Base-by-base conservation (phyloP, 2,888 invertebrate species). In the Pheosia tremula region DNA sequence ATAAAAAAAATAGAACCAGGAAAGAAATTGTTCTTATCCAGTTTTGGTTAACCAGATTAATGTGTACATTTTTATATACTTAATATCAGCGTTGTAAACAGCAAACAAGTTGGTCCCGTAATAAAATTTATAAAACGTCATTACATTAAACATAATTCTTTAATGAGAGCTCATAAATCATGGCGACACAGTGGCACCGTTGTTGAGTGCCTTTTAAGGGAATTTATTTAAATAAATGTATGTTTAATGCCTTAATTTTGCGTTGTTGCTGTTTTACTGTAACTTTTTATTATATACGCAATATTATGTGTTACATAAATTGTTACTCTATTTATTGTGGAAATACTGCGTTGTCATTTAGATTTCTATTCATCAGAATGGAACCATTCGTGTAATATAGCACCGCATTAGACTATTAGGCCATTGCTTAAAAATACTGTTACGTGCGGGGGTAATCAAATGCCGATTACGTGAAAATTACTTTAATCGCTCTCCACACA, bases 111-210 rank as follows among this genome's bases (percentile, higher is more conserved):
- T 8, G 50, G 50, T 24, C 50, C 37, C 36, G 37, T 69, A 72
- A 79, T 79, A 78, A 80, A 78, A 79, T 80, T 78, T 77, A 80
- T 79, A 75, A 75, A 77, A 75, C 66, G 64, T 68, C 72, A 74
- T 74, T 75, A 75, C 66, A 72, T 63, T 80, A 77, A 73, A 70
- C 75, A 74, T 78, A 79, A 81, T 77, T 75, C 64, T 72, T 71
- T 72, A 77, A 77, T 74, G 74, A 75, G 72, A 67, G 61, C 63
- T 45, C 57, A 67, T 71, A 68, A 71, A 65, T 71, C 59, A 68
- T 47, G 45, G 11, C 47, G 45, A 11, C 59, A 53, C 49, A 58
- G 49, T 24, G 56, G 11, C 49, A 7, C n/a, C 47, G 13, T 47
- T 47, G 55, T 37, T 43, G 54, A 36, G 56, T 38, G 54, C 57